phyloP scores from a whole-genome alignment of 1,140 invertebrate genomes.

The Oryzaephilus surinamensis region DNA sequence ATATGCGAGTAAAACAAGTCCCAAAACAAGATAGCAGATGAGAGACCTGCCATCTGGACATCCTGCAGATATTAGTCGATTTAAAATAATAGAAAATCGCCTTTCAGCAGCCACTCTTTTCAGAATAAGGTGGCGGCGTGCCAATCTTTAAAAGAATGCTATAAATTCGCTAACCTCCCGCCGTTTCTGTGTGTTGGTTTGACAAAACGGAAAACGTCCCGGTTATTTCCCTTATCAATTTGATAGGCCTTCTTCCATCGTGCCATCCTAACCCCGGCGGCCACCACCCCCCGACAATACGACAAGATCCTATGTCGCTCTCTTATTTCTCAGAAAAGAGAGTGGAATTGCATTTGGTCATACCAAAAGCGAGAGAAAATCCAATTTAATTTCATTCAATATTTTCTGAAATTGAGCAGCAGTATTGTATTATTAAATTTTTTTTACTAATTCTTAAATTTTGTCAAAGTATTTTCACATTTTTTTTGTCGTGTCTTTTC shows the following conservation, averaged over 20 bases:
- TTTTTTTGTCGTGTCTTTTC: too few relatives aligned
- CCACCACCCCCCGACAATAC: too few relatives aligned
- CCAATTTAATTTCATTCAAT: background rate
- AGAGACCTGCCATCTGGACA: background rate
- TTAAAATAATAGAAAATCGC: background rate
- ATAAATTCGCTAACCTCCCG: constrained; percentile 9
- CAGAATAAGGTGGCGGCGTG: too few relatives aligned
- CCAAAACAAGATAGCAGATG: too few relatives aligned
- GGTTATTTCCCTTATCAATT: constrained; percentile 11
- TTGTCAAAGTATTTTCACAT: too few relatives aligned
- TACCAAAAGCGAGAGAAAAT: background rate
- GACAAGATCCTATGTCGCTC: too few relatives aligned
- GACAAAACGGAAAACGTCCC: constrained; percentile 10
- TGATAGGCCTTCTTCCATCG: background rate
- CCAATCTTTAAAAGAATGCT: constrained; percentile 7
- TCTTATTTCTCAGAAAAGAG: too few relatives aligned
- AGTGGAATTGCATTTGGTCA: background rate
- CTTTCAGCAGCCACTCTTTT: too few relatives aligned
- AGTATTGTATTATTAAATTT: background rate
- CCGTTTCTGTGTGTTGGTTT: constrained; percentile 1
- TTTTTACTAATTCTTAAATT: too few relatives aligned
- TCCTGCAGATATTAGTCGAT: background rate
- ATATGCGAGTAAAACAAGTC: background rate
- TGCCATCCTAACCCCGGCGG: too few relatives aligned
- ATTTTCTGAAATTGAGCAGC: background rate